These are phyloP conservation scores for Spheniscus humboldti DNA, from an alignment of 2,797 vertebrate genomes.

Conservation along the genomic window DNA sequence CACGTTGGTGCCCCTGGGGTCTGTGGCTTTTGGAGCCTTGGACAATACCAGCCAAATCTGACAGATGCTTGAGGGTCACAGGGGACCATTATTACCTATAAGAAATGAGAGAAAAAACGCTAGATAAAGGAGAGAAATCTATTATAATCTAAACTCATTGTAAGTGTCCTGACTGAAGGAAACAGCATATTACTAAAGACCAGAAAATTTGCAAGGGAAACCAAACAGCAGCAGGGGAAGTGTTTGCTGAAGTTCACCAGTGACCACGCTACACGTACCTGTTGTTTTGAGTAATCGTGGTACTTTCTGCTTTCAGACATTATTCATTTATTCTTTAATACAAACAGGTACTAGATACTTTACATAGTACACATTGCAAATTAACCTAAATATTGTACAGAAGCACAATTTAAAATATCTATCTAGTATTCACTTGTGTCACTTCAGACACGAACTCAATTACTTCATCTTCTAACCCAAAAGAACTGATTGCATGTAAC, in stretches of 20 bases:
- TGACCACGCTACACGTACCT: not conserved
- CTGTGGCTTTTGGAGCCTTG: not conserved
- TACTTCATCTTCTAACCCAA: not conserved
- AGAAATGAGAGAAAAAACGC: not conserved
- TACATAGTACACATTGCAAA: not conserved
- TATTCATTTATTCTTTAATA: not conserved
- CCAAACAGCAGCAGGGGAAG: not conserved
- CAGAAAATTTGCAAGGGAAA: not conserved
- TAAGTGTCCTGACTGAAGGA: not conserved
- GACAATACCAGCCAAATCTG: not conserved
- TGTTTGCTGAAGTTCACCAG: not conserved
- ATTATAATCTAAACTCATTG: not conserved
- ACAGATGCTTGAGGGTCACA: not conserved
- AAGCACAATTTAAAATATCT: not conserved
- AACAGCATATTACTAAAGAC: not conserved
- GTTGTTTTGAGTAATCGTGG: not conserved
- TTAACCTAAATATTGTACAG: not conserved
- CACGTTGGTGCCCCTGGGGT: no score
- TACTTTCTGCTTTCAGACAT: not conserved
- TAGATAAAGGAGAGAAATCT: not conserved
- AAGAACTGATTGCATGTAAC: not conserved
- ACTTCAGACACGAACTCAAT: not conserved
- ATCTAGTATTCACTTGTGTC: not conserved
- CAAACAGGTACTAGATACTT: not conserved
- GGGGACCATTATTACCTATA: not conserved